These are phyloP conservation scores for Drosophila lacteicornis DNA, from an alignment of 1,140 invertebrate genomes.

Conservation along the genomic window DNA sequence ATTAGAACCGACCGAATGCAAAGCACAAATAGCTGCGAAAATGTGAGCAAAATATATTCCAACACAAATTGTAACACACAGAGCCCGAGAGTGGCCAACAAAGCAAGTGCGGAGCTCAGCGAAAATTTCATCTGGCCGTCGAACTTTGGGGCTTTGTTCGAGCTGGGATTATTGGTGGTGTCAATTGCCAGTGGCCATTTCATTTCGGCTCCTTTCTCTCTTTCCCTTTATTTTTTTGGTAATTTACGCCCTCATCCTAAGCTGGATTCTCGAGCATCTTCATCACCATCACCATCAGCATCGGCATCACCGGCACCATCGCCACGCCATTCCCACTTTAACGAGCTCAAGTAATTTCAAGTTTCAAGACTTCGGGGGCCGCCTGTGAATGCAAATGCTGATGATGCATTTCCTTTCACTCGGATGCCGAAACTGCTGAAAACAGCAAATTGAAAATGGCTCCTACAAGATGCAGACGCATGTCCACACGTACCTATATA, in stretches of 20 bases:
- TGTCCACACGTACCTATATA: conserved; percentile 5
- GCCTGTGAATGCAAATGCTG: conserved; percentile 76
- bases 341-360: conserved; percentile 75
- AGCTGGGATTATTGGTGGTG: conserved; percentile 74
- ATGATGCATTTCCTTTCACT: conserved; percentile 75
- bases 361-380: conserved; percentile 49
- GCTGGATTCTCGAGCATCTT: conserved; percentile 2
- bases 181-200: conserved; percentile 82
- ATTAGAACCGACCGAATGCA: conserved; percentile 58
- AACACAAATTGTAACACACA: conserved; percentile 31
- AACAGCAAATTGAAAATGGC: conserved; percentile 75
- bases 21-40: conserved; percentile 39
- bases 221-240: conserved; percentile 43
- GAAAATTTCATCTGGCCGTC: conserved; percentile 64
- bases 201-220: conserved; percentile 28
- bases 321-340: conserved; percentile 36
- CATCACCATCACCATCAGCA: conserved; percentile 19
- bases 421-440: conserved; percentile 60
- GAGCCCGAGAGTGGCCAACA: conserved; percentile 48
- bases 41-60: conserved; percentile 30
- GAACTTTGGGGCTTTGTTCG: conserved; percentile 57
- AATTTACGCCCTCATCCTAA: conserved; percentile 63
- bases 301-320: conserved; percentile 19
- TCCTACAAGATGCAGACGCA: conserved; percentile 60
- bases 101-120: conserved; percentile 73